phyloP scores from a whole-genome alignment of 2,888 invertebrate genomes.

The Callyntrura guangdongensis region DNA sequence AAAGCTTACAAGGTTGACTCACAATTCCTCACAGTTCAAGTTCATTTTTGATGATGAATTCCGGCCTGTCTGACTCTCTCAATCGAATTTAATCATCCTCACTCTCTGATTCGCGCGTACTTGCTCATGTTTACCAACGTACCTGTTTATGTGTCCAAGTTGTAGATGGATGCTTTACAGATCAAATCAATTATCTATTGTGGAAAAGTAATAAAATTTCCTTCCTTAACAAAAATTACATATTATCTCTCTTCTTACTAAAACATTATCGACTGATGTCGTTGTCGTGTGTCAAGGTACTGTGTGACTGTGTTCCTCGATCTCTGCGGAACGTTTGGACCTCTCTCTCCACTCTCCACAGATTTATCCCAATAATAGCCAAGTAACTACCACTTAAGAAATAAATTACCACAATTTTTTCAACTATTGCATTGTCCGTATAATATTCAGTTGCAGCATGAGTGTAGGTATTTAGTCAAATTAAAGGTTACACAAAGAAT shows the following conservation, averaged over 20 bases:
- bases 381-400: no score
- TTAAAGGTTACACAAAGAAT: constrained; percentile 23
- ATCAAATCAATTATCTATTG: constrained; percentile 62
- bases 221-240: constrained; percentile 66
- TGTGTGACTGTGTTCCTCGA: no score
- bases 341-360: no score
- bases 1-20: constrained; percentile 50
- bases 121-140: neutral
- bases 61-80: neutral
- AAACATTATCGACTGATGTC: no score
- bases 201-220: constrained; percentile 65
- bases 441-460: no score
- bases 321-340: no score
- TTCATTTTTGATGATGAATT: constrained; percentile 55
- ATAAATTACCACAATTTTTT: no score
- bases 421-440: no score
- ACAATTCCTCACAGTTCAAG: constrained; percentile 63
- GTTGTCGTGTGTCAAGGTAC: no score
- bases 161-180: neutral
- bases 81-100: neutral
- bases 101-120: neutral
- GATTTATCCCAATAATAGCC: no score
- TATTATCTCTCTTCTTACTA: neutral
- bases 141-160: constrained; percentile 13
- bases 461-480: constrained; percentile 13